phyloP scores from a whole-genome alignment of 2,113 vertebrate species.

The Scatophagus argus region DNA sequence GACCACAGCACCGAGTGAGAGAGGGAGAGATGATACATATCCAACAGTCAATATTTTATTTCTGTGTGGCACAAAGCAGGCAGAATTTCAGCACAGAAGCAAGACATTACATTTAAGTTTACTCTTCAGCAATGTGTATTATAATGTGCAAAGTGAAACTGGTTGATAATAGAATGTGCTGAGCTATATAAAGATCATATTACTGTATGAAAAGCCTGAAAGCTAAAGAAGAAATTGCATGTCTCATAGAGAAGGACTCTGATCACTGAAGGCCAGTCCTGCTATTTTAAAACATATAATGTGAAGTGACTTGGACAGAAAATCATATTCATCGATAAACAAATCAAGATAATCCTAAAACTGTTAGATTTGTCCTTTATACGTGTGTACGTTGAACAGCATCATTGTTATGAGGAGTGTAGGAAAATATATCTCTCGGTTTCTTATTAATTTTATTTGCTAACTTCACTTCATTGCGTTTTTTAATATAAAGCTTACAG shows the following conservation, averaged over 20 bases:
- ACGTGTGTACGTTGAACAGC: not conserved
- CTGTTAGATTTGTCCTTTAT: not conserved
- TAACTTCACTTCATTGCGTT: not conserved
- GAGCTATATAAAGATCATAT: not conserved
- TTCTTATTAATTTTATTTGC: not conserved
- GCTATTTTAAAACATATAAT: not conserved
- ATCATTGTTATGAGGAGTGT: not conserved
- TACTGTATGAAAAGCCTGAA: too few species aligned
- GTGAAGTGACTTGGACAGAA: not conserved
- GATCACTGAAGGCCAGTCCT: not conserved
- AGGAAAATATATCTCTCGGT: too few species aligned
- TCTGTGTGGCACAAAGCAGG: slow-evolving; percentile 41
- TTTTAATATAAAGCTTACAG: not conserved
- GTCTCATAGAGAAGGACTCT: not conserved
- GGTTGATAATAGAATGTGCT: slow-evolving; percentile 6
- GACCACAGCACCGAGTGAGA: slow-evolving; percentile 48
- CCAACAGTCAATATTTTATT: slow-evolving; percentile 48
- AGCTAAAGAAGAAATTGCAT: not conserved
- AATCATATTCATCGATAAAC: not conserved
- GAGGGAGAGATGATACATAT: slow-evolving; percentile 41
- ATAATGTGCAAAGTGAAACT: not conserved
- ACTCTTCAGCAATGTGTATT: not conserved
- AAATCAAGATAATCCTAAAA: not conserved
- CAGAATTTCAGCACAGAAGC: slow-evolving; percentile 21
- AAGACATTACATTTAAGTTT: not conserved